phyloP scores from a whole-genome alignment of 2,113 vertebrate genomes.

The Callaeas wilsoni region DNA sequence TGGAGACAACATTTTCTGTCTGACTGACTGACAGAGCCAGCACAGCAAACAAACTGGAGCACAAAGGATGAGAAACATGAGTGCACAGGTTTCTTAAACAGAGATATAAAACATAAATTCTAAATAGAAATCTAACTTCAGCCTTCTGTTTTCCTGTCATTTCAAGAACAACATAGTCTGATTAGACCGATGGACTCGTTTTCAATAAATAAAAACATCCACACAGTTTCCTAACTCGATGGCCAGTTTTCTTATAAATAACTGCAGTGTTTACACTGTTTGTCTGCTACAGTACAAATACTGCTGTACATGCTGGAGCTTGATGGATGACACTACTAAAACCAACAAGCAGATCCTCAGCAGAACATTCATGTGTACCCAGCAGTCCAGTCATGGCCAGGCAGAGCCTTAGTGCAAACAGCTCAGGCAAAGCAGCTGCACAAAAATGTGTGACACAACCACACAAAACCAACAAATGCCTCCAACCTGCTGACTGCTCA shows the following conservation, averaged over 20 bases:
- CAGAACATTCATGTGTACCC: background rate
- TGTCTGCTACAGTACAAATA: background rate
- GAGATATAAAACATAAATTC: background rate
- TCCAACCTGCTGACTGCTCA: background rate
- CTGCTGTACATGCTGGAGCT: background rate
- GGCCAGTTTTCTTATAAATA: background rate
- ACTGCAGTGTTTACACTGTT: background rate
- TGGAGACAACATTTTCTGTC: background rate
- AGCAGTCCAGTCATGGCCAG: background rate
- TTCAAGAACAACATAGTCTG: background rate
- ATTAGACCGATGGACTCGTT: background rate
- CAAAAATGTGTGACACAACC: background rate
- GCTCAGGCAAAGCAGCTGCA: background rate
- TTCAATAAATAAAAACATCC: background rate
- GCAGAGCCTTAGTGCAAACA: conserved; percentile 1
- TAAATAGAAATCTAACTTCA: background rate
- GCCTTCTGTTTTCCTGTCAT: background rate
- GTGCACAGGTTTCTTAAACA: background rate
- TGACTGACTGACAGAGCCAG: background rate
- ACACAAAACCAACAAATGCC: conserved; percentile 9
- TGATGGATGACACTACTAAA: background rate
- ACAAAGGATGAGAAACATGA: background rate
- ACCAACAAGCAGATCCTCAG: background rate
- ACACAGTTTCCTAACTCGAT: background rate
- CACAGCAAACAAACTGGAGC: background rate